A percentile compares a stretch with the other conserved stretches of the same genome.
Evolutionary conservation across 2,888 invertebrate genomes (phyloP).

Genomic region (Myopa tessellatipennis): DNA sequence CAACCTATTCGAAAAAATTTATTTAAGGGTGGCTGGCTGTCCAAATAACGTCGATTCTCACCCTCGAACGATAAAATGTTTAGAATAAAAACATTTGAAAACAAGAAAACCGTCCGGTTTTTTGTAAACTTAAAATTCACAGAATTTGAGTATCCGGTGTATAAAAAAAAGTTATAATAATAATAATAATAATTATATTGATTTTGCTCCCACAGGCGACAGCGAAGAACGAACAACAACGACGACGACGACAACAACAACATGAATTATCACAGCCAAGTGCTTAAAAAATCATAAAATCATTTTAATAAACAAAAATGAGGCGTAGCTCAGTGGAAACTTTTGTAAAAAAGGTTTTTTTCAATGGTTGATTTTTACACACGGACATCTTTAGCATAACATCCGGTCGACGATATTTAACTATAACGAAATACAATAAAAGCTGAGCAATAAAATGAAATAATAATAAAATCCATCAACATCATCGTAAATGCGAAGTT

Average conservation of each 20-base stretch:
- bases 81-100: not conserved
- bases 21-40: no score
- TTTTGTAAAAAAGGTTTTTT: not conserved
- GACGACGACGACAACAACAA: not conserved
- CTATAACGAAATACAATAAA: constrained; percentile 12
- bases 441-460: constrained; percentile 4
- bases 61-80: not conserved
- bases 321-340: not conserved
- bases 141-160: not conserved
- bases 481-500: constrained; percentile 15
- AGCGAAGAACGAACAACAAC: no score
- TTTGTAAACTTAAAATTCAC: not conserved
- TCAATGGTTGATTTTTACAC: not conserved
- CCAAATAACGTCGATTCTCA: no score
- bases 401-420: constrained; percentile 34
- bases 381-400: constrained; percentile 20
- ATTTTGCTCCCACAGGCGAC: no score
- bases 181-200: no score
- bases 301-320: not conserved
- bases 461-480: not conserved
- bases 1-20: no score
- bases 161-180: no score
- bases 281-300: not conserved
- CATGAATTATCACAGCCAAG: not conserved
- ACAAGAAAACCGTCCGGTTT: no score